These are phyloP conservation scores for Enteromius treurensis DNA, from an alignment of 2,797 vertebrate species.

Conservation along the genomic window DNA sequence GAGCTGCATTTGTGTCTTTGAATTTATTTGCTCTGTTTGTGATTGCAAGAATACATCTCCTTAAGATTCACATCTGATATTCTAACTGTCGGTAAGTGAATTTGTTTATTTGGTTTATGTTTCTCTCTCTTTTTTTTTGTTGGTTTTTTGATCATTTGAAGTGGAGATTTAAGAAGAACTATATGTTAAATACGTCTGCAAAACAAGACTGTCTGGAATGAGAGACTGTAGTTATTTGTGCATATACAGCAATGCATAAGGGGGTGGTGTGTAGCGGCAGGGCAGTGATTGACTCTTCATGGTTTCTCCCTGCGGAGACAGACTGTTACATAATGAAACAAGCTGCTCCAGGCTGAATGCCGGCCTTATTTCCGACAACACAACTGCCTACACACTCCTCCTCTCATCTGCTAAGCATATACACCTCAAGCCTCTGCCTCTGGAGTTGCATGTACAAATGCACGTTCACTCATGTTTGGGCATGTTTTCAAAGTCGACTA, in stretches of 20 bases:
- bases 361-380: slow-evolving; percentile 44
- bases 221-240: slow-evolving; percentile 18
- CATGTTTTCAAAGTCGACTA: neutral
- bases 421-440: slow-evolving; percentile 38
- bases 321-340: slow-evolving; percentile 67
- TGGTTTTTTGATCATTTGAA: neutral
- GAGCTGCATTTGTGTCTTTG: neutral
- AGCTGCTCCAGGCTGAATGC: slow-evolving; percentile 49
- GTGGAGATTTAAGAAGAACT: neutral
- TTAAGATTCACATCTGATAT: neutral
- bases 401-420: slow-evolving; percentile 15
- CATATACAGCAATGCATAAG: slow-evolving; percentile 19
- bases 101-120: neutral
- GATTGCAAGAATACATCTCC: too few relatives aligned
- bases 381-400: slow-evolving; percentile 41
- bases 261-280: slow-evolving; percentile 59
- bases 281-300: slow-evolving; percentile 54
- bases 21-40: neutral
- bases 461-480: neutral
- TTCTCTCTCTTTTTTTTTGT: neutral
- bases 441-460: neutral
- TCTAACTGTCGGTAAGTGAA: neutral
- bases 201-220: neutral
- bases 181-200: neutral
- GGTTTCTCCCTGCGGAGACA: slow-evolving; percentile 48